Percentiles rank a stretch among this genome's conserved stretches.
These are phyloP conservation scores for Masnerella sp. DNA, from an alignment of 2,888 invertebrate genomes.

Conservation along the genomic window DNA sequence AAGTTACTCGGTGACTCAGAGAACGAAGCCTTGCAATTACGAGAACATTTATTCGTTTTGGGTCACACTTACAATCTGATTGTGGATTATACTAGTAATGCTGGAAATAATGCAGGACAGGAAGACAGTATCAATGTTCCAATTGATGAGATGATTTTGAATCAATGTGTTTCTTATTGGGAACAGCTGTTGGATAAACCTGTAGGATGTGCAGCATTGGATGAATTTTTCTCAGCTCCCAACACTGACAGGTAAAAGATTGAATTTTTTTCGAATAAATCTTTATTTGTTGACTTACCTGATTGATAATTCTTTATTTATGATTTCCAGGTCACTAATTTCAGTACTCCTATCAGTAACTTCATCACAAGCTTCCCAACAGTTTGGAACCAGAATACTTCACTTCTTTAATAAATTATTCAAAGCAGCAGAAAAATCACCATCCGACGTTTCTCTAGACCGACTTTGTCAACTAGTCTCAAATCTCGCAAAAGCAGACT, in stretches of 20 bases:
- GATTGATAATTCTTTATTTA: not conserved
- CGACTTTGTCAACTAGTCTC: constrained; percentile 84
- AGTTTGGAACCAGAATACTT: constrained; percentile 87
- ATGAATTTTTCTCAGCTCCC: constrained; percentile 85
- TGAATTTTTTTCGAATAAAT: no score
- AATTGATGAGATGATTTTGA: constrained; percentile 82
- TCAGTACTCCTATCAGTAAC: constrained; percentile 90
- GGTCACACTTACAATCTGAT: constrained; percentile 84
- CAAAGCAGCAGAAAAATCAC: constrained; percentile 77
- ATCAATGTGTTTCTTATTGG: constrained; percentile 89
- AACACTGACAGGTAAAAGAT: constrained; percentile 78
- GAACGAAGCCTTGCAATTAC: constrained; percentile 82
- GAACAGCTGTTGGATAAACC: constrained; percentile 90
- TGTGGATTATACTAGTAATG: constrained; percentile 80
- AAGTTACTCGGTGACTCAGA: constrained; percentile 82
- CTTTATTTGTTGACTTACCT: not conserved
- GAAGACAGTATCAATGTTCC: constrained; percentile 73
- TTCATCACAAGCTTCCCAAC: constrained; percentile 83
- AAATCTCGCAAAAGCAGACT: constrained; percentile 83
- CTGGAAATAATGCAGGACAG: constrained; percentile 40
- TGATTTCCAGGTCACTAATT: constrained; percentile 81
- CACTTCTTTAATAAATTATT: constrained; percentile 89
- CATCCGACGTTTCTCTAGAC: constrained; percentile 81
- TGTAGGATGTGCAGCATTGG: constrained; percentile 89
- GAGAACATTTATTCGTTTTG: constrained; percentile 83